Evolutionary conservation across 1,140 invertebrate species (phyloP).

Genomic region (Trichoplusia ni): DNA sequence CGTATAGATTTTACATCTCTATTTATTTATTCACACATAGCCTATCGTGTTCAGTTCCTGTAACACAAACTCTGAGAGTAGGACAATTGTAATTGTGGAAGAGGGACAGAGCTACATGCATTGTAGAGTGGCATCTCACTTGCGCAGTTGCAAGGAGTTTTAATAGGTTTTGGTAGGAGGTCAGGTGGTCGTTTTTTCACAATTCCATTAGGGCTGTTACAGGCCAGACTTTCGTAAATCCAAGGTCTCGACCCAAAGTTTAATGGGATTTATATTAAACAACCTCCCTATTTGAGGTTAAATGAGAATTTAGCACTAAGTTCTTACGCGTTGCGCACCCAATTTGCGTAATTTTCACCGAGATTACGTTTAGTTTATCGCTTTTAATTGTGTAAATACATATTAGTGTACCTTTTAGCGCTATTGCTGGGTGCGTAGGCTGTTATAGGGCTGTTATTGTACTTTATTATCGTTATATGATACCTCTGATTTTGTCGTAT

Average conservation of each 20-base stretch:
- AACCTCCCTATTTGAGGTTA: conserved; percentile 17
- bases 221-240: conserved; percentile 14
- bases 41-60: too few relatives aligned
- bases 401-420: conserved; percentile 11
- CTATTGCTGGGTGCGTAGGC: background rate
- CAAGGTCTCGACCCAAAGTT: conserved; percentile 13
- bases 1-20: too few relatives aligned
- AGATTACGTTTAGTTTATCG: conserved; percentile 21
- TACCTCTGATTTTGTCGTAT: too few relatives aligned
- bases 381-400: conserved; percentile 28
- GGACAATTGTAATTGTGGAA: too few relatives aligned
- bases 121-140: too few relatives aligned
- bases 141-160: too few relatives aligned
- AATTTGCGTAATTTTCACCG: conserved; percentile 25
- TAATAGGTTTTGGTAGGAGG: too few relatives aligned
- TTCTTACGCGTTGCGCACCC: conserved; percentile 16
- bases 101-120: too few relatives aligned
- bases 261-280: conserved; percentile 31
- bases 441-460: background rate
- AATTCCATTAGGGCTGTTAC: conserved; percentile 13
- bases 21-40: too few relatives aligned
- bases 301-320: conserved; percentile 21
- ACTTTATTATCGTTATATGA: background rate
- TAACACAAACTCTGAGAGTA: too few relatives aligned
- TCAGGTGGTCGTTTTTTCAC: too few relatives aligned